Evolutionary conservation across 2,113 vertebrate species (phyloP), one percentile per base, ranked within the genome.

Genomic region (Ceuthmochares aereus): DNA sequence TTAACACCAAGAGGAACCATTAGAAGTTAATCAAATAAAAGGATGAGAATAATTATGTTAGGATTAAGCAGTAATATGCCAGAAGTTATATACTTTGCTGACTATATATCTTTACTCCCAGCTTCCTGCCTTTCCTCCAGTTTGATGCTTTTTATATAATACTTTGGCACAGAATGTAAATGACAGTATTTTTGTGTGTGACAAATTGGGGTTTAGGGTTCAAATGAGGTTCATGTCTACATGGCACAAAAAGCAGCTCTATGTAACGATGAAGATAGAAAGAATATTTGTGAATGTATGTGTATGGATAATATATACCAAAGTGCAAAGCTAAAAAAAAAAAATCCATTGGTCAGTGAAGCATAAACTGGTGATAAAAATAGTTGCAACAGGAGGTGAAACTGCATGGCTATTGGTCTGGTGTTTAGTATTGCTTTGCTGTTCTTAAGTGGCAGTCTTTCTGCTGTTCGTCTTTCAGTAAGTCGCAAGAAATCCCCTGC

Each of bases 1-100:
- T 98, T 98, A 98, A 98, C 98, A 97, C 99, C 98, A 99, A 99
- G 98, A 99, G 98, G 99, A 99, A 98, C 99, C 99, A 99, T 99
- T 99, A 99, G 98, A 99, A 99, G 99, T 99, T 99, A 99, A 99
- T 99, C 99, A 99, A 99, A 99, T 99, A 99, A 99, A 99, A 99
- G 98, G 99, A 99, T 99, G 98, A 98, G 98, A 99, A 99, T 99
- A 99, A 99, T 99, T 99, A 99, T 98, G 98, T 98, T 94, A 98
- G 98, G 98, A 98, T 98, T 98, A 98, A 98, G 98, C 98, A 98
- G 98, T 98, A 98, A 98, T 98, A 98, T 97, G 98, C 98, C 98
- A 98, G 98, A 98, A 98, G 98, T 98, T 98, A 98, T 98, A 98
- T 94, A 98, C 97, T 98, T 98, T 97, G 96, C 98, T 98, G 97